A percentile compares a stretch with the other conserved stretches of the same genome.
Conservation (phyloP, 2,888 invertebrate genomes). For the Drosophila paramelanica region DNA sequence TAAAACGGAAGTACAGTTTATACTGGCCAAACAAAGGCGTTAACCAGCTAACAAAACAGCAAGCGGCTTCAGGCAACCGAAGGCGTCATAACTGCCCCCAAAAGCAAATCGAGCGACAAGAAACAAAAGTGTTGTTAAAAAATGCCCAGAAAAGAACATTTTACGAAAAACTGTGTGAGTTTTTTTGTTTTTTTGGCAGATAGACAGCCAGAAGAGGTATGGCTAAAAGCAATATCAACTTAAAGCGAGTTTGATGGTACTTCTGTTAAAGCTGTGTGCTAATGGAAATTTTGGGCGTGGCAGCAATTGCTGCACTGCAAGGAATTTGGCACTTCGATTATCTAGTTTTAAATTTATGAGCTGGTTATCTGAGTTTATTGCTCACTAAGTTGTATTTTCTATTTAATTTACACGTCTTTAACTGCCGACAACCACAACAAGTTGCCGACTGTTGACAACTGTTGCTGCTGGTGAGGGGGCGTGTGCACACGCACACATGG, state of each 20-base stretch:
- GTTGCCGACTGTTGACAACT: constrained; percentile 70
- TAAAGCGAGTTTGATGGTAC: constrained; percentile 53
- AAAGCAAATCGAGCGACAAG: constrained; percentile 15
- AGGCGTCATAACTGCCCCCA: constrained; percentile 16
- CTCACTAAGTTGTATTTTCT: neutral
- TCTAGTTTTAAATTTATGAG: constrained; percentile 22
- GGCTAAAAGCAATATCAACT: constrained; percentile 37
- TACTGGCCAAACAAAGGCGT: constrained; percentile 68
- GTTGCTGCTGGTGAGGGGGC: constrained; percentile 53
- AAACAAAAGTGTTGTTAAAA: neutral
- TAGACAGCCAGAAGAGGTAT: constrained; percentile 8
- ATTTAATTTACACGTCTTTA: constrained; percentile 16
- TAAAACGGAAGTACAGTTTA: constrained; percentile 74
- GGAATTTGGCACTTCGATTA: constrained; percentile 17
- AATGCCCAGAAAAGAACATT: neutral
- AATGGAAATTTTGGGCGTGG: constrained; percentile 48
- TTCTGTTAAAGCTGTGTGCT: constrained; percentile 12
- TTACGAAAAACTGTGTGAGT: constrained; percentile 1
- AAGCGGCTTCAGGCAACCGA: constrained; percentile 23
- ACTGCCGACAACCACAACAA: constrained; percentile 60
- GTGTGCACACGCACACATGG: constrained; percentile 5
- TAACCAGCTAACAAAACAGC: constrained; percentile 34
- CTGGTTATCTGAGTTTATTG: constrained; percentile 28
- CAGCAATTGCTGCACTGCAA: constrained; percentile 4
- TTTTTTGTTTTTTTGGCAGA: constrained; percentile 8